Evolutionary conservation across 2,888 invertebrate genomes (phyloP).

Genomic region (Synanthedon vespiformis): DNA sequence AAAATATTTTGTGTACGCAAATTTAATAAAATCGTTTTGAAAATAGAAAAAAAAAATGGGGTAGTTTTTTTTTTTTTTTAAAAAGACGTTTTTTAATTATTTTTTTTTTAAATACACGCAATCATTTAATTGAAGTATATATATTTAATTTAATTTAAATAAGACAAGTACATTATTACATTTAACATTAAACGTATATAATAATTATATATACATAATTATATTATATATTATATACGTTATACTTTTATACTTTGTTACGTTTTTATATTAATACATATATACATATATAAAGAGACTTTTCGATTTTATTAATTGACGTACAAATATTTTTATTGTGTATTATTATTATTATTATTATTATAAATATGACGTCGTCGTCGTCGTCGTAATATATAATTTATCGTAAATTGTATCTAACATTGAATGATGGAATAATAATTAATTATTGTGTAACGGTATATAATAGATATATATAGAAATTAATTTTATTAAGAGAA

Average conservation of each 20-base stretch:
- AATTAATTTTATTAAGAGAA: constrained; percentile 60
- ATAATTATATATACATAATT: too few relatives aligned
- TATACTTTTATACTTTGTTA: constrained; percentile 1
- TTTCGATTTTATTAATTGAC: too few relatives aligned
- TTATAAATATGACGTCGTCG: constrained; percentile 20
- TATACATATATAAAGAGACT: too few relatives aligned
- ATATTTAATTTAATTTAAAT: too few relatives aligned
- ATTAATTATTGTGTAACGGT: constrained; percentile 58
- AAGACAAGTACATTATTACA: too few relatives aligned
- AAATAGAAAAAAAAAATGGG: not conserved
- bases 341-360: constrained; percentile 18
- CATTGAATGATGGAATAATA: constrained; percentile 63
- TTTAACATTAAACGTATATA: too few relatives aligned
- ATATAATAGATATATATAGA: constrained; percentile 68
- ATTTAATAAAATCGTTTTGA: too few relatives aligned
- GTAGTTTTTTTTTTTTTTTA: too few relatives aligned
- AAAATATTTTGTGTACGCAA: not conserved
- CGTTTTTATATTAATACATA: constrained; percentile 1
- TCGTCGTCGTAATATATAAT: constrained; percentile 43
- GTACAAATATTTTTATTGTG: constrained; percentile 22
- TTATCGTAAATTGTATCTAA: constrained; percentile 57
- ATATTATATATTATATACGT: too few relatives aligned
- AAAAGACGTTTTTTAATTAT: too few relatives aligned
- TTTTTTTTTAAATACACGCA: too few relatives aligned
- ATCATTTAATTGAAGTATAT: too few relatives aligned